These are phyloP conservation scores for Amitus sp. DNA, from an alignment of 2,888 invertebrate genomes.

Conservation along the genomic window DNA sequence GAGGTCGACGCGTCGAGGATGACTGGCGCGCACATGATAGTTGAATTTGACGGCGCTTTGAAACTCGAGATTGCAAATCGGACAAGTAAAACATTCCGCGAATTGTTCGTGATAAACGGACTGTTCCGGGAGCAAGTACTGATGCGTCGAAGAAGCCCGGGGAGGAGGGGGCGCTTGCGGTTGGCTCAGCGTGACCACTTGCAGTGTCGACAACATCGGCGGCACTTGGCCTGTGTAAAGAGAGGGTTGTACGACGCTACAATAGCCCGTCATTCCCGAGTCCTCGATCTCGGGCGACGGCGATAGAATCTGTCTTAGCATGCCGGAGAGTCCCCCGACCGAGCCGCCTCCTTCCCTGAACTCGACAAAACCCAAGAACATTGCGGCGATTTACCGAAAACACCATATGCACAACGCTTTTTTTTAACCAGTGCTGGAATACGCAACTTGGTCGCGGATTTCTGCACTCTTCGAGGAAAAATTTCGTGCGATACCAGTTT, in stretches of 20 bases:
- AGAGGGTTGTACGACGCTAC: slow-evolving; percentile 51
- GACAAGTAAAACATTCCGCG: slow-evolving; percentile 55
- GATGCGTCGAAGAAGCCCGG: slow-evolving; percentile 7
- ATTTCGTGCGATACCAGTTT: too few relatives aligned
- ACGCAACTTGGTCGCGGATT: too few relatives aligned
- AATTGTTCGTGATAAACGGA: slow-evolving; percentile 48
- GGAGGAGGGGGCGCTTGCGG: slow-evolving; percentile 11
- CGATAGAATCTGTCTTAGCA: slow-evolving; percentile 63
- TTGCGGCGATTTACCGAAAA: slow-evolving; percentile 48
- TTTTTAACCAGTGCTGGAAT: too few relatives aligned
- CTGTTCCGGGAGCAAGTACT: slow-evolving; percentile 39
- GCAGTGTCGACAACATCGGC: slow-evolving; percentile 50
- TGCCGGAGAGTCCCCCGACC: slow-evolving; percentile 63
- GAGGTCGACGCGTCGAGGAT: slow-evolving; percentile 42
- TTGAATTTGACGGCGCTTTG: slow-evolving; percentile 58
- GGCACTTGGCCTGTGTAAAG: slow-evolving; percentile 54
- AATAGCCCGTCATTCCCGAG: slow-evolving; percentile 43
- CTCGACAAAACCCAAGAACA: slow-evolving; percentile 61
- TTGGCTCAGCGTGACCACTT: slow-evolving; percentile 43
- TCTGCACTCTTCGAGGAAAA: too few relatives aligned
- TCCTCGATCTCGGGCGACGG: slow-evolving; percentile 61
- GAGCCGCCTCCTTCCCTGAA: slow-evolving; percentile 57
- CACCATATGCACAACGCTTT: too few relatives aligned
- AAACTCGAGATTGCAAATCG: slow-evolving; percentile 60
- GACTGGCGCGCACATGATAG: slow-evolving; percentile 59